These are phyloP conservation scores for Cryptosula pallasiana DNA, from an alignment of 2,888 invertebrate genomes.

Conservation along the genomic window DNA sequence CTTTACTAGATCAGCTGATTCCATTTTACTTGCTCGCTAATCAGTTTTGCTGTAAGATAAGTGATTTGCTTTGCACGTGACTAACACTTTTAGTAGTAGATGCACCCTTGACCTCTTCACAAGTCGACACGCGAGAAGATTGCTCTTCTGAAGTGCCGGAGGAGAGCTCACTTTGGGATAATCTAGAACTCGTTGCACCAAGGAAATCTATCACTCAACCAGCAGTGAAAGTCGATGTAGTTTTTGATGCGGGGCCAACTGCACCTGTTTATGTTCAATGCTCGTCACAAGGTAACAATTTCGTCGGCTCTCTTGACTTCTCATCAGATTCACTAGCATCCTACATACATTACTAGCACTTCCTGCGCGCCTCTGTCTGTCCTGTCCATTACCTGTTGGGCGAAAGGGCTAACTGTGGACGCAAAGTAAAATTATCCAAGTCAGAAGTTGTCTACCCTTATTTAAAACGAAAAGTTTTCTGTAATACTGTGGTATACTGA, in stretches of 20 bases:
- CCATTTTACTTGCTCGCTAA: not conserved
- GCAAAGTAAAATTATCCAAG: too few species aligned
- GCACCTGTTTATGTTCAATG: not conserved
- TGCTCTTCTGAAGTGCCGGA: slow-evolving; percentile 3
- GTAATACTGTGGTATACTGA: too few species aligned
- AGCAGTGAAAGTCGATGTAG: not conserved
- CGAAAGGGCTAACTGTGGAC: too few species aligned
- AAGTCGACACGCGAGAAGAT: not conserved
- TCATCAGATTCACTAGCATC: too few species aligned
- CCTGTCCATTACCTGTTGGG: too few species aligned
- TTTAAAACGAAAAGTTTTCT: too few species aligned
- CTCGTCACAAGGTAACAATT: not conserved
- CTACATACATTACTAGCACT: too few species aligned
- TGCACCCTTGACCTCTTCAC: not conserved
- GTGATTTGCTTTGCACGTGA: not conserved
- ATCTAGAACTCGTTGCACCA: not conserved
- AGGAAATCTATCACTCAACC: not conserved
- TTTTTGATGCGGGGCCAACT: slow-evolving; percentile 10
- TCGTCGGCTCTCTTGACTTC: too few species aligned
- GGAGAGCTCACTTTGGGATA: slow-evolving; percentile 8
- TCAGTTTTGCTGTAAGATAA: not conserved
- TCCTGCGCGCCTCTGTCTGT: too few species aligned
- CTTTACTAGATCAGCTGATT: too few species aligned
- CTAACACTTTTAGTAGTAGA: slow-evolving; percentile 11
- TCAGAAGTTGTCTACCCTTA: too few species aligned